Base-by-base conservation (phyloP, 2,113 vertebrate genomes). In the Zeus faber region DNA sequence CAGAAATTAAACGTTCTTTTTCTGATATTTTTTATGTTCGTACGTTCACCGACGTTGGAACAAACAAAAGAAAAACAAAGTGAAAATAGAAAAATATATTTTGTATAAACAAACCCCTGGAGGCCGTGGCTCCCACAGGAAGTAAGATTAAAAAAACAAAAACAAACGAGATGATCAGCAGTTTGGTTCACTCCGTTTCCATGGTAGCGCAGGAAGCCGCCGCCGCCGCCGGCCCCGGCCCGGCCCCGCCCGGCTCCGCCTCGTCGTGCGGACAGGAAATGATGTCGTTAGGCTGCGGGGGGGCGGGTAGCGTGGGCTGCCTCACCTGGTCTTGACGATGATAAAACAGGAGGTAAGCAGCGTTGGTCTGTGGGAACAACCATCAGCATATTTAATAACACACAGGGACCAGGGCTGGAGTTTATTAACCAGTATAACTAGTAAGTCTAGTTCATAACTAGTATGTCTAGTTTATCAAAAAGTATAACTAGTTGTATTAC, bases 321-420 rank as follows among this genome's bases (percentile, higher is more conserved):
- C 87, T 77, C 43, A 89, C 83, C 72, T 91, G 89, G 49, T 93
- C 92, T 69, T 92, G 92, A 26, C 92, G 89, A 44, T 93, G 92
- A 76, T 94, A 94, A 81, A 95, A 94, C 48, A 93, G 70, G 49
- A 93, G 89, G 16, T 93, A 93, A 75, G 92, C 92, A 27, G 93
- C 92, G 62, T 90, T 93, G 64, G 92, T 92, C 92, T 94, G 72
- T 25, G 6, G 21, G n/a, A n/a, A n/a, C n/a, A n/a, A n/a, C n/a
- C n/a, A n/a, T n/a, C n/a, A n/a, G n/a, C n/a, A n/a, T n/a, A n/a
- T n/a, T n/a, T n/a, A n/a, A n/a, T n/a, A n/a, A n/a, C n/a, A n/a
- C n/a, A n/a, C n/a, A n/a, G n/a, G n/a, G n/a, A n/a, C n/a, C n/a
- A n/a, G n/a, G n/a, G n/a, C n/a, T n/a, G n/a, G n/a, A n/a, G n/a